Conservation (phyloP, 2,113 vertebrate genomes). For the Eublepharis macularius region DNA sequence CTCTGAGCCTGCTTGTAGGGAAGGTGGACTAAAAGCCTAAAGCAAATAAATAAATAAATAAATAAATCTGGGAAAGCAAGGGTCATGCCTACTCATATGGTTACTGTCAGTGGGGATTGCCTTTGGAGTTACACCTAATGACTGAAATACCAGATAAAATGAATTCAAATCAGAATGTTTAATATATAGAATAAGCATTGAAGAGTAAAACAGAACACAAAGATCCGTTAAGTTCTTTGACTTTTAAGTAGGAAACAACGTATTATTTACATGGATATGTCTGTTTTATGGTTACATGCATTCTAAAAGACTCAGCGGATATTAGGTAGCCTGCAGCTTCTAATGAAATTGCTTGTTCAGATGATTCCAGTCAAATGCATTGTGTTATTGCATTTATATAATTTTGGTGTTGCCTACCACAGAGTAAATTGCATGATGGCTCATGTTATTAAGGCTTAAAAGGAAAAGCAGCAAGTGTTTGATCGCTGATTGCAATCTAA, state of each 20-base stretch:
- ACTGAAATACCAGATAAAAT: background rate
- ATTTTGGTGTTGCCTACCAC: conserved; percentile 5
- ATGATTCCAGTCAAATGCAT: conserved; percentile 26
- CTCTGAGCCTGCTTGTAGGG: no score
- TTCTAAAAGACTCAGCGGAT: background rate
- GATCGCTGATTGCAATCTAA: conserved; percentile 21
- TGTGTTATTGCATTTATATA: conserved; percentile 36
- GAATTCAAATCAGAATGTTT: background rate
- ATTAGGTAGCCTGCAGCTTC: conserved; percentile 2
- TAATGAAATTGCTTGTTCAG: conserved; percentile 43
- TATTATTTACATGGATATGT: background rate
- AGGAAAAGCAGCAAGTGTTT: conserved; percentile 19
- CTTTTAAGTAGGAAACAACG: background rate
- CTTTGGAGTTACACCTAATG: background rate
- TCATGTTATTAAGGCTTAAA: conserved; percentile 20
- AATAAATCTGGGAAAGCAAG: background rate
- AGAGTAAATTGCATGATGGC: conserved; percentile 37
- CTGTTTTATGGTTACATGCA: conserved; percentile 8
- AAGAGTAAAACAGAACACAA: background rate
- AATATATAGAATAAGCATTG: background rate
- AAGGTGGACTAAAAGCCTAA: no score
- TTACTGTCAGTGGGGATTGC: background rate
- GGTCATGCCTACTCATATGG: background rate
- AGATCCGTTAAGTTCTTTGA: background rate
- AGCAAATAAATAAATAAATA: no score